Conservation (phyloP, 2,888 invertebrate species). For the Acrobasis repandana region DNA sequence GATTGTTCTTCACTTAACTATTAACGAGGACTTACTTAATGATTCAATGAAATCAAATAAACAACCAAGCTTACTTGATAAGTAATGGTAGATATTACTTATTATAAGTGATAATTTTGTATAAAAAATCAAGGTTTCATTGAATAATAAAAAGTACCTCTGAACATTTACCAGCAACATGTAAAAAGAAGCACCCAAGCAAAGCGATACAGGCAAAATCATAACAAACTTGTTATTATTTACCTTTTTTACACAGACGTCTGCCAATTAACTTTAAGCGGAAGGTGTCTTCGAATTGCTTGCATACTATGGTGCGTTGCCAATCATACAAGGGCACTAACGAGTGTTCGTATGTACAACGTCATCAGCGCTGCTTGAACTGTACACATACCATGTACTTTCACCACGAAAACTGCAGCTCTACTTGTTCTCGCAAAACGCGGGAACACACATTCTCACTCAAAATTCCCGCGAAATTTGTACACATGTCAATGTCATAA, state of each 20-base stretch:
- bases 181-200: background rate
- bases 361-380: slow-evolving; percentile 46
- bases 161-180: background rate
- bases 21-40: too few relatives aligned
- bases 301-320: slow-evolving; percentile 60
- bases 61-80: too few relatives aligned
- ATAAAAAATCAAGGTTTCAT: too few relatives aligned
- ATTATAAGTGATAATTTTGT: too few relatives aligned
- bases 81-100: too few relatives aligned
- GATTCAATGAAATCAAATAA: too few relatives aligned
- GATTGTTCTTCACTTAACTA: too few relatives aligned
- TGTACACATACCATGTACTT: slow-evolving; percentile 58
- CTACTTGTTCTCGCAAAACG: slow-evolving; percentile 28
- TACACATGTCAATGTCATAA: slow-evolving; percentile 64
- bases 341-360: slow-evolving; percentile 50
- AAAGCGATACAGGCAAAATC: background rate
- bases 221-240: slow-evolving; percentile 15
- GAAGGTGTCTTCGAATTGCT: slow-evolving; percentile 57
- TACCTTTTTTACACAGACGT: slow-evolving; percentile 28
- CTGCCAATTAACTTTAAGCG: slow-evolving; percentile 39
- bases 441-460: slow-evolving; percentile 29
- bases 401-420: slow-evolving; percentile 51
- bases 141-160: too few relatives aligned
- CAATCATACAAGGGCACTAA: slow-evolving; percentile 63
- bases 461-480: slow-evolving; percentile 63